Conservation (phyloP, 2,888 invertebrate species). For the Allolobophora icterica region DNA sequence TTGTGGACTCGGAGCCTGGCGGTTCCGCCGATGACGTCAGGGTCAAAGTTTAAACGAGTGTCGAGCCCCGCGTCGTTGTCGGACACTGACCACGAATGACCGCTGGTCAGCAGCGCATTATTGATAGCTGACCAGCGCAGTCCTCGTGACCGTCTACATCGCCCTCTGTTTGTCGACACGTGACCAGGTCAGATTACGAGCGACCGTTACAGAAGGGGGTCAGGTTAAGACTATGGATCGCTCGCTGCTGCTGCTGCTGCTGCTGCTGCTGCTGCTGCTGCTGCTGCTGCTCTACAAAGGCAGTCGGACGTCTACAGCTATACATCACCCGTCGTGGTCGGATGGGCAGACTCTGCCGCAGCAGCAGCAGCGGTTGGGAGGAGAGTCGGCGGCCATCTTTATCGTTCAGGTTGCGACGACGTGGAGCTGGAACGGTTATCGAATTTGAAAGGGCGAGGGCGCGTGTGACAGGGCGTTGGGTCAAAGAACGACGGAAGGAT, state of each 20-base stretch:
- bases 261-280: background rate
- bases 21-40: background rate
- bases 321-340: background rate
- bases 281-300: background rate
- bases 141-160: background rate
- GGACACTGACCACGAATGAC: background rate
- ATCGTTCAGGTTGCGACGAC: background rate
- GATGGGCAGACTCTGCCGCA: background rate
- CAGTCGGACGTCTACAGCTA: background rate
- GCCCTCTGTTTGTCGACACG: conserved; percentile 34
- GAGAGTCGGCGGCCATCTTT: background rate
- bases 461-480: background rate
- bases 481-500: conserved; percentile 3
- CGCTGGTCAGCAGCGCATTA: background rate
- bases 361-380: background rate
- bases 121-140: background rate
- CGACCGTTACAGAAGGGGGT: conserved; percentile 22
- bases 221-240: background rate
- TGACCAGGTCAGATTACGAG: conserved; percentile 34
- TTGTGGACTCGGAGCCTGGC: background rate
- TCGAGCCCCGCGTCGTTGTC: background rate
- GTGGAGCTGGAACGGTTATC: background rate
- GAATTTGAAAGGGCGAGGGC: conserved; percentile 24
- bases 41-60: conserved; percentile 27
- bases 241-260: background rate